Base-by-base conservation (phyloP, 2,888 invertebrate species). In the Rutpela maculata region DNA sequence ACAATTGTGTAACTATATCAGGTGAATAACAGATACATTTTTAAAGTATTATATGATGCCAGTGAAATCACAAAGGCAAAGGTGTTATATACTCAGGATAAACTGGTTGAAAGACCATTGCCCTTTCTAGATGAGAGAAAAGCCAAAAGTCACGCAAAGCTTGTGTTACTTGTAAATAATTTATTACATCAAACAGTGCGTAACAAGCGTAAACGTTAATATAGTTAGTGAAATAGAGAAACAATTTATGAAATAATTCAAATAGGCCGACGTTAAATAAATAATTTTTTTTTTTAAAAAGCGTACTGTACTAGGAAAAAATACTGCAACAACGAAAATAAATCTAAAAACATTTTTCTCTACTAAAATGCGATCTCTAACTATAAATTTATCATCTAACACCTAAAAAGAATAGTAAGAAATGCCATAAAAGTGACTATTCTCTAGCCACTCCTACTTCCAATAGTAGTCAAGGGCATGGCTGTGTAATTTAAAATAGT, bases 111-210 rank as follows among this genome's bases (percentile, higher is more conserved):
- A 50, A 15, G 15, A 15, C n/a, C n/a, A 50, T n/a, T n/a, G 50
- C 6, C 50, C 15, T 50, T n/a, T n/a, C n/a, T 6, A 50, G 15
- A n/a, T n/a, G 50, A n/a, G 5, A 50, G 15, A 26, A 26, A 26
- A 50, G n/a, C n/a, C 15, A 50, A 50, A 50, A n/a, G n/a, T 50
- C 50, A 50, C 50, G 50, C 50, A n/a, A 50, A 15, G n/a, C 50
- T 50, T 50, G 50, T 50, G n/a, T n/a, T 50, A 50, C 50, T 50
- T 50, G 15, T 50, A 50, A 50, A 50, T 50, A 50, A 50, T 50
- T 50, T 50, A 50, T 50, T 50, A n/a, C 50, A n/a, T n/a, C 50
- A 15, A 50, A 50, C 50, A 50, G n/a, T 50, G n/a, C 15, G 50
- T 50, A 50, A 50, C 15, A n/a, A 43, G n/a, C n/a, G 50, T n/a